Evolutionary conservation across 2,113 vertebrate species (phyloP).

Genomic region (Saccopteryx bilineata): DNA sequence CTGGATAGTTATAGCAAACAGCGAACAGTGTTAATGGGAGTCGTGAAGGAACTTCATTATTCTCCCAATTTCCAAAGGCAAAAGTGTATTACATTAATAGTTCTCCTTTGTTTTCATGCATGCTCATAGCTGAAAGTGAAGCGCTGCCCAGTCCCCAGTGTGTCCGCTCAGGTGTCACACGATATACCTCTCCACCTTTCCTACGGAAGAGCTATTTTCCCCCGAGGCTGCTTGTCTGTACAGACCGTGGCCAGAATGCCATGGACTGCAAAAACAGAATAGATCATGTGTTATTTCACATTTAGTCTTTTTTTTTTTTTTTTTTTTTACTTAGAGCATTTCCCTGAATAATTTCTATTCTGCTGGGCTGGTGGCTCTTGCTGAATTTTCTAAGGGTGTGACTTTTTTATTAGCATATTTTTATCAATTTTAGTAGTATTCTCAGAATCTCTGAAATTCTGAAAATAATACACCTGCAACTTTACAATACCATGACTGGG

Average conservation of each 20-base stretch:
- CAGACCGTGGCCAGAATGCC: background rate
- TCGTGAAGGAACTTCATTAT: slow-evolving; percentile 76
- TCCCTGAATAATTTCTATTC: slow-evolving; percentile 37
- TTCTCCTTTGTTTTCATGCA: slow-evolving; percentile 67
- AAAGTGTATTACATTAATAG: slow-evolving; percentile 78
- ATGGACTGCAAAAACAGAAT: background rate
- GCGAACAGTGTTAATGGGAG: slow-evolving; percentile 74
- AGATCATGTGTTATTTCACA: background rate
- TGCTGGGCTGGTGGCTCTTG: background rate
- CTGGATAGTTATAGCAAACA: slow-evolving; percentile 61
- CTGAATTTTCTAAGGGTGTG: background rate
- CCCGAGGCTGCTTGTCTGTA: background rate
- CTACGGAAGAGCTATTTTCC: slow-evolving; percentile 1
- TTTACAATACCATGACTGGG: background rate
- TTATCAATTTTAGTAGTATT: background rate
- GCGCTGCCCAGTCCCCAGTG: slow-evolving; percentile 35
- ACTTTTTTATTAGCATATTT: background rate
- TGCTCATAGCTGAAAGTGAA: slow-evolving; percentile 59
- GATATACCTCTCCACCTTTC: slow-evolving; percentile 9
- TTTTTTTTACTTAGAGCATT: background rate
- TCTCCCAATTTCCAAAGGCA: slow-evolving; percentile 80
- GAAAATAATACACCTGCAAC: background rate
- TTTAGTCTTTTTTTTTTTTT: background rate
- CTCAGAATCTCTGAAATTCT: slow-evolving; percentile 34
- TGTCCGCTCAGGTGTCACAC: slow-evolving; percentile 60